A percentile compares a stretch with the other conserved stretches of the same genome.
These are phyloP conservation scores for Pissodes strobi DNA, from an alignment of 1,140 invertebrate genomes.

Conservation along the genomic window DNA sequence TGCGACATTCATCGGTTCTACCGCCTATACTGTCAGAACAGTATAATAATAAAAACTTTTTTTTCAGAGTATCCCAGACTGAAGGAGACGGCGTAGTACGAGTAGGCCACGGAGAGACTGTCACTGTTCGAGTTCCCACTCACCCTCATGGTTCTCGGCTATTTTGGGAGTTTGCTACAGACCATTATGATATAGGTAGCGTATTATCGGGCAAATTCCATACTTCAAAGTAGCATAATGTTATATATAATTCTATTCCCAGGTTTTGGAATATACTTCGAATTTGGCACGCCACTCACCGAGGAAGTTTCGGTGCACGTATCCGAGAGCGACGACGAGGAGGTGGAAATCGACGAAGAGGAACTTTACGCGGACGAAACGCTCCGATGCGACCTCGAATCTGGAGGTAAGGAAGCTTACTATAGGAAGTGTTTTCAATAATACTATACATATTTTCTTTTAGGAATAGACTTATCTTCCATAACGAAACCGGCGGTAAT, in stretches of 20 bases:
- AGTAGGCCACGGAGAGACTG: conserved; percentile 95
- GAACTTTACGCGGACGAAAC: conserved; percentile 65
- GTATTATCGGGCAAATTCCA: not conserved
- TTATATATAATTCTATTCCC: conserved; percentile 5
- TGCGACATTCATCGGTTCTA: no score
- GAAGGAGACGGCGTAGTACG: conserved; percentile 94
- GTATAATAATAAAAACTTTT: not conserved
- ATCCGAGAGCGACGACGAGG: conserved; percentile 89
- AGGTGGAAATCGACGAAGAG: conserved; percentile 78
- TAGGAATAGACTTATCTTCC: conserved; percentile 28
- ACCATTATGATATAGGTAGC: conserved; percentile 89
- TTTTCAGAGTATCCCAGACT: conserved; percentile 72
- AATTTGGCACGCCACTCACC: conserved; percentile 88
- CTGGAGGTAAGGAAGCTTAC: conserved; percentile 46
- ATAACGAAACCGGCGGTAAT: conserved; percentile 48
- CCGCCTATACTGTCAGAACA: no score
- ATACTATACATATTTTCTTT: no score
- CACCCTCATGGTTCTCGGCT: conserved; percentile 91
- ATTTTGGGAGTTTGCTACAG: conserved; percentile 99
- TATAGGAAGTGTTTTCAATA: no score
- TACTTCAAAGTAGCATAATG: conserved; percentile 11
- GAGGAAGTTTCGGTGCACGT: conserved; percentile 87
- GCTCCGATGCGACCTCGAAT: conserved; percentile 51
- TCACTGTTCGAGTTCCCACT: conserved; percentile 96
- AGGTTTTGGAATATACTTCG: conserved; percentile 98